These are phyloP conservation scores for Zaprionus nigranus DNA, from an alignment of 1,140 invertebrate genomes.

Conservation along the genomic window DNA sequence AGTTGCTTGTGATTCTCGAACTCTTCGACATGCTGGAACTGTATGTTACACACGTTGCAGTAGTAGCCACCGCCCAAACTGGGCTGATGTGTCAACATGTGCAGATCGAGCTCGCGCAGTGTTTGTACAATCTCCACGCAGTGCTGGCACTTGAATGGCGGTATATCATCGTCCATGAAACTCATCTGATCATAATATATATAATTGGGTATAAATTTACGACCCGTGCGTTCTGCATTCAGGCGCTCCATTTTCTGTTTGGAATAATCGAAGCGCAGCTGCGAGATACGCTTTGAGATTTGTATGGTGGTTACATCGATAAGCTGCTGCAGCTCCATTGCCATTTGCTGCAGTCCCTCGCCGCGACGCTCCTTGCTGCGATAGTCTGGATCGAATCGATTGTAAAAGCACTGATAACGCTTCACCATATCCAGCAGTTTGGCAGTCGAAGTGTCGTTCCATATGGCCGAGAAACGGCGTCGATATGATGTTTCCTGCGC, in stretches of 20 bases:
- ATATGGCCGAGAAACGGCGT: conserved; percentile 75
- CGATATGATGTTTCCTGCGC: conserved; percentile 73
- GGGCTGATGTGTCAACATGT: conserved; percentile 71
- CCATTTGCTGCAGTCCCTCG: conserved; percentile 78
- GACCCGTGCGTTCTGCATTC: conserved; percentile 65
- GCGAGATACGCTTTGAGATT: conserved; percentile 79
- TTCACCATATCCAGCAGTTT: conserved; percentile 74
- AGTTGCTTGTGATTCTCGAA: conserved; percentile 73
- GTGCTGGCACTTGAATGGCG: conserved; percentile 77
- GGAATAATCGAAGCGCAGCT: conserved; percentile 79
- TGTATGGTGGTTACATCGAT: conserved; percentile 80
- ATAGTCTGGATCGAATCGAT: conserved; percentile 77
- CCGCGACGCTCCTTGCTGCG: conserved; percentile 79
- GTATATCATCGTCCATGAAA: conserved; percentile 80
- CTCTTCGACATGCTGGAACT: conserved; percentile 67
- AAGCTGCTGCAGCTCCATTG: conserved; percentile 65
- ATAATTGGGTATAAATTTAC: conserved; percentile 71
- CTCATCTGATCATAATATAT: conserved; percentile 78
- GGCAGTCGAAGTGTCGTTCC: conserved; percentile 77
- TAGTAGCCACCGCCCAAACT: conserved; percentile 59
- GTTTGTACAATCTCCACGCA: conserved; percentile 74
- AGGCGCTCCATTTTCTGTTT: conserved; percentile 77
- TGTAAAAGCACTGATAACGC: conserved; percentile 77
- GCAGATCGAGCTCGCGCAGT: conserved; percentile 69
- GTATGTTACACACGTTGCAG: conserved; percentile 70